Evolutionary conservation across 53 echinoderm and acorn worm genomes (phyloP).

Genomic region (Hippasteria phrygiana): DNA sequence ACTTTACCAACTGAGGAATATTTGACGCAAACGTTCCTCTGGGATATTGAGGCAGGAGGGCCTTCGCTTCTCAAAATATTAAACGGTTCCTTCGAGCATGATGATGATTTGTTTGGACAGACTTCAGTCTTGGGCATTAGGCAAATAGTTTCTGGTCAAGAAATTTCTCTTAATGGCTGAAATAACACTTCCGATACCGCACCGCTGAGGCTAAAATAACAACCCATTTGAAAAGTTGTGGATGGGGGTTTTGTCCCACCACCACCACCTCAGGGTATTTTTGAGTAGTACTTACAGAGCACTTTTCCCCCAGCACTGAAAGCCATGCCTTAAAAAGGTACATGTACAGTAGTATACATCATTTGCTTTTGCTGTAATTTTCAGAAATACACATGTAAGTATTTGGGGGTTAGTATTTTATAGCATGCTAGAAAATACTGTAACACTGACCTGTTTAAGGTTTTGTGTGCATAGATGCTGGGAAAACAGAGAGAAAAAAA

Average conservation of each 20-base stretch:
- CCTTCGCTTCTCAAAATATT: slow-evolving; percentile 17
- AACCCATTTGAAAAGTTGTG: background rate
- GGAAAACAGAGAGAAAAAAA: too few relatives aligned
- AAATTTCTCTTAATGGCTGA: slow-evolving; percentile 39
- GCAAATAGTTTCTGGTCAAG: slow-evolving; percentile 26
- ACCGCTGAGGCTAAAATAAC: slow-evolving; percentile 31
- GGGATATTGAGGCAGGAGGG: background rate
- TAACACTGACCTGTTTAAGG: too few relatives aligned
- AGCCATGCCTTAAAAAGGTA: too few relatives aligned
- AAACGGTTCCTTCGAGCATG: background rate
- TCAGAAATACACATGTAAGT: too few relatives aligned
- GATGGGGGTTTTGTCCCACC: background rate
- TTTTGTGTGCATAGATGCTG: too few relatives aligned
- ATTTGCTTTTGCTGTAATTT: too few relatives aligned
- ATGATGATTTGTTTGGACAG: slow-evolving; percentile 45
- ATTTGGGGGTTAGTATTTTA: too few relatives aligned
- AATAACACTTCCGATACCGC: slow-evolving; percentile 35
- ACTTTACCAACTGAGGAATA: background rate
- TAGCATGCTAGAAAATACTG: too few relatives aligned
- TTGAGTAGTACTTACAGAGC: background rate
- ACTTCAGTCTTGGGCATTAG: background rate
- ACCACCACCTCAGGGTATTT: slow-evolving; percentile 7
- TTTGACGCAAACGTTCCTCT: background rate
- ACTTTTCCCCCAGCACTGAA: too few relatives aligned
- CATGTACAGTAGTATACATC: too few relatives aligned